Conservation (phyloP, 2,888 invertebrate species). For the Cyclophora albipunctata region DNA sequence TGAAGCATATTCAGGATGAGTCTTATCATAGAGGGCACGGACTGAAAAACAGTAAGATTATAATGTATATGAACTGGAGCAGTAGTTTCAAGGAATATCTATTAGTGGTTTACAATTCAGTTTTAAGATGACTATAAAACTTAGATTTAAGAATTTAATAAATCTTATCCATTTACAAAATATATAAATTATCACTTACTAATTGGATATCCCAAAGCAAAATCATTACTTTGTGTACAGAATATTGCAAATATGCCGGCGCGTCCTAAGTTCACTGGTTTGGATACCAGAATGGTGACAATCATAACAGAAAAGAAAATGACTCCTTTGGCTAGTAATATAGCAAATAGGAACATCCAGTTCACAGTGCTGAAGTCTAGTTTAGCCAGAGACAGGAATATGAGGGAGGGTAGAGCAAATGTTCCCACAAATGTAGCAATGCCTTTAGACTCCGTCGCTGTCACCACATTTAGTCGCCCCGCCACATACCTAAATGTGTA, state of each 20-base stretch:
- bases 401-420: conserved; percentile 93
- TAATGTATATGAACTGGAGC: too few species aligned
- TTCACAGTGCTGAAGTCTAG: conserved; percentile 89
- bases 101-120: too few species aligned
- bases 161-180: too few species aligned
- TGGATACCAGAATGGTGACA: conserved; percentile 85
- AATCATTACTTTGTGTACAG: conserved; percentile 97
- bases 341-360: conserved; percentile 92
- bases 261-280: conserved; percentile 86
- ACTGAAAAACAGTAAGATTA: conserved; percentile 71
- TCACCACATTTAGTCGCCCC: conserved; percentile 87
- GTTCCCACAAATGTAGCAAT: conserved; percentile 94
- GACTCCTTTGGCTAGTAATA: conserved; percentile 88
- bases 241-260: conserved; percentile 96
- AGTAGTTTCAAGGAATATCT: too few species aligned
- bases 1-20: conserved; percentile 91
- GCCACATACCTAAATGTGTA: conserved; percentile 82
- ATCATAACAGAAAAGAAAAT: conserved; percentile 88
- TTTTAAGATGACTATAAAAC: too few species aligned
- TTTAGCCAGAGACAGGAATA: conserved; percentile 91
- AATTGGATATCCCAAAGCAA: conserved; percentile 96
- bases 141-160: too few species aligned
- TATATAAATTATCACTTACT: conserved; percentile 72
- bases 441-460: conserved; percentile 90
- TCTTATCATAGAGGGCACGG: conserved; percentile 86